phyloP scores from a whole-genome alignment of 2,113 vertebrate species.

The Sinocyclocheilus anshuiensis region DNA sequence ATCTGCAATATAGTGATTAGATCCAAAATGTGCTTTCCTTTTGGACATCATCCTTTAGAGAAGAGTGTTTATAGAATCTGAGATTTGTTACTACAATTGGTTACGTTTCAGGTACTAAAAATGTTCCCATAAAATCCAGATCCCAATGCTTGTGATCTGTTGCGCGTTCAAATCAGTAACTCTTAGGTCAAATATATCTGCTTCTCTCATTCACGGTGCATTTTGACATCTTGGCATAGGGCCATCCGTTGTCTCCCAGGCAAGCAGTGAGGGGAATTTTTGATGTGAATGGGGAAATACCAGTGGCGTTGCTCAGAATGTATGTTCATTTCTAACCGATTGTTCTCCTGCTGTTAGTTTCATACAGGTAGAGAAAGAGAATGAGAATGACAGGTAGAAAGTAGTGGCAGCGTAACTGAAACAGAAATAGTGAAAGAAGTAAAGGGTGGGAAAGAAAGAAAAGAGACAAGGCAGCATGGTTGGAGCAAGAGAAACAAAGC shows the following conservation, averaged over 20 bases:
- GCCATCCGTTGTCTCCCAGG: slow-evolving; percentile 11
- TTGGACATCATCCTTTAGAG: neutral
- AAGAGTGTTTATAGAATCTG: neutral
- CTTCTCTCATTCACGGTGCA: neutral
- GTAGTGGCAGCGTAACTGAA: neutral
- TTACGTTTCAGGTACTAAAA: slow-evolving; percentile 13
- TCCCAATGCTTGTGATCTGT: neutral
- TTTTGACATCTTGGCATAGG: slow-evolving; percentile 20
- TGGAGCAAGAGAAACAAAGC: slow-evolving; percentile 55
- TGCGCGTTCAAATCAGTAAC: slow-evolving; percentile 4
- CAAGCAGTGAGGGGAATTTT: slow-evolving; percentile 30
- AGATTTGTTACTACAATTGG: slow-evolving; percentile 24
- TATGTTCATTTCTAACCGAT: neutral
- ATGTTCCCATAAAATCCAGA: slow-evolving; percentile 3
- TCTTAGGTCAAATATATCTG: slow-evolving; percentile 40
- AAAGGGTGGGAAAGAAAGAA: slow-evolving; percentile 22
- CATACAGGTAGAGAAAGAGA: slow-evolving; percentile 7
- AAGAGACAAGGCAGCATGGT: slow-evolving; percentile 71
- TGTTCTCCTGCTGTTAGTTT: neutral
- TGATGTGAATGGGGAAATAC: slow-evolving; percentile 47
- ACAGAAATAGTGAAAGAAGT: neutral
- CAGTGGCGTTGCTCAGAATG: neutral
- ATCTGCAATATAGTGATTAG: slow-evolving; percentile 5
- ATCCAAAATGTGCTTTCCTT: slow-evolving; percentile 2
- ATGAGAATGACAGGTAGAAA: neutral